Percentiles rank a stretch among this genome's conserved stretches.
Conservation (phyloP, 2,113 vertebrate genomes). For the Regulus satrapa region DNA sequence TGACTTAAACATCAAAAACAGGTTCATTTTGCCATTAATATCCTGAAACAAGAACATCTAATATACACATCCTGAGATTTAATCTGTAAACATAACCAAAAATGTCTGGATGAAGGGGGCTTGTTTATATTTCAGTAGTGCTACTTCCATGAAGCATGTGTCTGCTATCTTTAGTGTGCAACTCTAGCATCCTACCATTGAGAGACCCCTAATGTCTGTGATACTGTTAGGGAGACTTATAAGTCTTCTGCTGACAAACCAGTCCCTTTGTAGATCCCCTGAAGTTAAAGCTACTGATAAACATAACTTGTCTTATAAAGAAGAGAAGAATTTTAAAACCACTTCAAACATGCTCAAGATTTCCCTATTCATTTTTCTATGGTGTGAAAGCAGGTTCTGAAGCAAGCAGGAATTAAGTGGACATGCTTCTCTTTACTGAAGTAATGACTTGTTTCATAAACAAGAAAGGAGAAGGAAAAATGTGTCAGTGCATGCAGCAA, state of each 20-base stretch:
- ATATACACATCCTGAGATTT: conserved; percentile 81
- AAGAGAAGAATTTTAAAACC: conserved; percentile 61
- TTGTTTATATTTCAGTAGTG: conserved; percentile 74
- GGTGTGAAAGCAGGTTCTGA: conserved; percentile 33
- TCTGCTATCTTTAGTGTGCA: conserved; percentile 61
- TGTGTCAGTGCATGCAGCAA: not conserved
- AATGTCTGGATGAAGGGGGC: conserved; percentile 66
- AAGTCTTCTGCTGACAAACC: conserved; percentile 66
- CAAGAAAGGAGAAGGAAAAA: conserved; percentile 8
- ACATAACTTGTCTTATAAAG: conserved; percentile 45
- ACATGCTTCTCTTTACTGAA: not conserved
- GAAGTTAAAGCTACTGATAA: conserved; percentile 59
- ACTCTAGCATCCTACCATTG: conserved; percentile 39
- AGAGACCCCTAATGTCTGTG: conserved; percentile 30
- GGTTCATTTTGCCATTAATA: conserved; percentile 78
- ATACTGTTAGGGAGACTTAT: conserved; percentile 22
- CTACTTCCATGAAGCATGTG: conserved; percentile 68
- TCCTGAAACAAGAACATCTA: conserved; percentile 73
- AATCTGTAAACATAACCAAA: conserved; percentile 78
- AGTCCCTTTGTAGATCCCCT: conserved; percentile 65
- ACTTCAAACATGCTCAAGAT: conserved; percentile 51
- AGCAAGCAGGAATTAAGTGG: not conserved
- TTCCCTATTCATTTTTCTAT: conserved; percentile 14
- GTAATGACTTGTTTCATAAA: conserved; percentile 29
- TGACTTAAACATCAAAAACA: conserved; percentile 74